A percentile compares a stretch with the other conserved stretches of the same genome.
These are phyloP conservation scores for Cirrhinus mrigala DNA, from an alignment of 2,797 vertebrate species.

Conservation along the genomic window DNA sequence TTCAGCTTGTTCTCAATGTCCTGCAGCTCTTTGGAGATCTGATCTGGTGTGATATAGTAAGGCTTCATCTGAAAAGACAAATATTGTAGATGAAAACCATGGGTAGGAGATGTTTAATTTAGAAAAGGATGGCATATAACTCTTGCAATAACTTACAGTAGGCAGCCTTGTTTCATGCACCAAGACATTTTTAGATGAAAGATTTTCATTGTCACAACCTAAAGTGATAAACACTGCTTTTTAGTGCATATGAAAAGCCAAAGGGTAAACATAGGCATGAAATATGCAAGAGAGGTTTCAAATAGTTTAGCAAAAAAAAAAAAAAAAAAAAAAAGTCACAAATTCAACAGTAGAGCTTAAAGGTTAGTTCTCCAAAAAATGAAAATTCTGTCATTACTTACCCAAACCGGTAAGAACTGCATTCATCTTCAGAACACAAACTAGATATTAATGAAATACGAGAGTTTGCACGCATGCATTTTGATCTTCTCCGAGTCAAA, in stretches of 20 bases:
- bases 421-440: too few species aligned
- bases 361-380: too few species aligned
- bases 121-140: background rate
- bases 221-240: conserved; percentile 61
- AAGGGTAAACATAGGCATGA: background rate
- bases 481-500: too few species aligned
- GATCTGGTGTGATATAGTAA: conserved; percentile 78
- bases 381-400: too few species aligned
- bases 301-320: background rate
- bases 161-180: conserved; percentile 75
- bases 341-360: background rate
- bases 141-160: conserved; percentile 70
- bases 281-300: background rate
- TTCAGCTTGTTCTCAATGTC: conserved; percentile 86
- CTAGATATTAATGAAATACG: too few species aligned
- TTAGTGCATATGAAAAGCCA: background rate
- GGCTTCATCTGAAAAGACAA: conserved; percentile 75
- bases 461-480: too few species aligned
- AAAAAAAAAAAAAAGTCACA: background rate
- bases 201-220: conserved; percentile 79
- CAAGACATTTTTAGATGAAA: conserved; percentile 73
- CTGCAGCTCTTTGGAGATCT: conserved; percentile 84
- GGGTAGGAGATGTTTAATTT: background rate
- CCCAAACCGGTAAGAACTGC: too few species aligned
- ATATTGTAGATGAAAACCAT: background rate